Base-by-base conservation (phyloP, 2,888 invertebrate genomes). In the Meganola albula region DNA sequence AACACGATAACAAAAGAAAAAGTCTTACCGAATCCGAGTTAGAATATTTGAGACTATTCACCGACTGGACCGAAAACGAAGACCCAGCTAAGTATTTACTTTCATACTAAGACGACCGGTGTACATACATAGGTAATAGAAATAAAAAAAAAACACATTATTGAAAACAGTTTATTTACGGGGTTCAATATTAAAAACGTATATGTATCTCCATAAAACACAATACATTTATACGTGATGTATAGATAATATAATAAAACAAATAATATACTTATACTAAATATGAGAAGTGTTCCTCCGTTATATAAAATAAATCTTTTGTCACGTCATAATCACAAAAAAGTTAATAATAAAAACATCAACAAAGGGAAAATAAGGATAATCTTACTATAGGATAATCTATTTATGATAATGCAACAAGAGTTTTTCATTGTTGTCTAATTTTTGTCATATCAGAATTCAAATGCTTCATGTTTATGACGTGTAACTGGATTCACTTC, bases 141-240 rank as follows among this genome's bases (percentile, higher is more conserved):
- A 44, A 41, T 39, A 33, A 43, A 53, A 52, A n/a, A n/a, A n/a
- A 34, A 31, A 34, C 24, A 30, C 34, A 40, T 58, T 72, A 71
- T 71, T 74, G 64, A 78, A 83, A 83, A 83, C 83, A 79, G 73
- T 83, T 83, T 83, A 83, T 77, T 75, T 75, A 77, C 56, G 74
- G 76, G 70, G 69, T 68, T 70, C 59, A 73, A 67, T 71, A 69
- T 65, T 68, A 74, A 75, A 76, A 74, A 73, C 63, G 58, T 68
- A 63, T 64, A 71, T 63, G 51, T 68, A 66, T 69, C 59, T 66
- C 54, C 62, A 69, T 72, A 69, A 75, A 83, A 76, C 71, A 74
- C 64, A 78, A 75, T 77, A 71, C 61, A 69, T 60, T 64, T 59
- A 63, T 68, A 62, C 48, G 50, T 45, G 43, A 48, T 58, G 55